A percentile compares a stretch with the other conserved stretches of the same genome.
Evolutionary conservation across 2,797 vertebrate genomes (phyloP).

Genomic region (Anas bernieri): DNA sequence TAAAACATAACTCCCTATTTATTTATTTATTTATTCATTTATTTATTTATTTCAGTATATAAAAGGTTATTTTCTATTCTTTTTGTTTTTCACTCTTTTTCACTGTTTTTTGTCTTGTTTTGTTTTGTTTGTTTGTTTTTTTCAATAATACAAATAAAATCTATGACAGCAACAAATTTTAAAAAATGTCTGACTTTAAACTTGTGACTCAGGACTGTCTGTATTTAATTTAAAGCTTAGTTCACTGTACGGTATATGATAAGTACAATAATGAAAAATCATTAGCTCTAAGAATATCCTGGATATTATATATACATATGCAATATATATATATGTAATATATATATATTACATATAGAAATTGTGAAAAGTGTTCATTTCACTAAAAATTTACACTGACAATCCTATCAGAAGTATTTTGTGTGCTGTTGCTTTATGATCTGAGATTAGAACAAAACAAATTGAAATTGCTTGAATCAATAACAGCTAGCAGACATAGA

Average conservation of each 20-base stretch:
- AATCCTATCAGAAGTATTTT: not conserved
- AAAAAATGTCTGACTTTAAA: not conserved
- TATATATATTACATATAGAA: not conserved
- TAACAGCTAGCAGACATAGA: not conserved
- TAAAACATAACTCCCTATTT: not conserved
- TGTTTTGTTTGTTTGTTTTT: not conserved
- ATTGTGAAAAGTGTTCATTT: not conserved
- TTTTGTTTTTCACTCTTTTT: not conserved
- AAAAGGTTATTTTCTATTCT: not conserved
- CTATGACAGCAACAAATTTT: not conserved
- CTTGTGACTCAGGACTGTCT: not conserved
- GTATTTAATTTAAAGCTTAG: constrained; percentile 9
- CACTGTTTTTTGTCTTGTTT: not conserved
- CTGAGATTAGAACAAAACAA: constrained; percentile 23
- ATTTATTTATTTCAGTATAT: not conserved
- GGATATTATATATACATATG: not conserved
- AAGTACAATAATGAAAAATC: constrained; percentile 10
- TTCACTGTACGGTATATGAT: not conserved
- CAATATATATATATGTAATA: too few species aligned
- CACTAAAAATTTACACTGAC: not conserved
- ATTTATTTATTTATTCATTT: too few species aligned
- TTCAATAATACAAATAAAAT: not conserved
- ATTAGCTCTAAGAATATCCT: not conserved
- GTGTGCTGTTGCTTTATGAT: not conserved
- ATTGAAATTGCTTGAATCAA: constrained; percentile 31